These are phyloP conservation scores for Epinotia nisella DNA, from an alignment of 2,888 invertebrate species.

Conservation along the genomic window DNA sequence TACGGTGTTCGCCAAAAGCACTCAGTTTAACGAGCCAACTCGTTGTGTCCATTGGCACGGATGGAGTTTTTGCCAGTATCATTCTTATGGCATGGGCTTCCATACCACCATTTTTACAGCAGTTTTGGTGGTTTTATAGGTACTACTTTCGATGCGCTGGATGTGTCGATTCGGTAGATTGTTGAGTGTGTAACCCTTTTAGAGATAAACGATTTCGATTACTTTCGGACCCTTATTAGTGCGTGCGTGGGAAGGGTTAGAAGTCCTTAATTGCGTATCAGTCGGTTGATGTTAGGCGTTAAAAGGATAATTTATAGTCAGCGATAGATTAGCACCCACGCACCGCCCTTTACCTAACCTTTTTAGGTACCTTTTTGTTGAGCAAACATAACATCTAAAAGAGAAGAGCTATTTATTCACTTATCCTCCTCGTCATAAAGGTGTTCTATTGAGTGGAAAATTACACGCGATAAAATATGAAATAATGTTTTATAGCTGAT, in stretches of 20 bases:
- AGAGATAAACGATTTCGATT: conserved; percentile 31
- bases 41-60: conserved; percentile 46
- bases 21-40: conserved; percentile 61
- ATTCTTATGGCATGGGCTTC: conserved; percentile 21
- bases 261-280: conserved; percentile 8
- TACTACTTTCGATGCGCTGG: neutral
- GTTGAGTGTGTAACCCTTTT: conserved; percentile 25
- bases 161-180: conserved; percentile 25
- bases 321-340: conserved; percentile 4
- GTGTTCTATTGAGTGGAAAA: too few relatives aligned
- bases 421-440: neutral
- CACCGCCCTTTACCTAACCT: neutral
- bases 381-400: neutral
- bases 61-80: conserved; percentile 38
- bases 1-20: conserved; percentile 65
- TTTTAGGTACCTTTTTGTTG: neutral
- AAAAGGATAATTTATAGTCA: conserved; percentile 22
- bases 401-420: neutral
- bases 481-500: too few relatives aligned
- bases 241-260: conserved; percentile 6
- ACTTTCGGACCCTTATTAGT: conserved; percentile 36
- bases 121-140: conserved; percentile 5
- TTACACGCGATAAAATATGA: too few relatives aligned
- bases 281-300: conserved; percentile 13
- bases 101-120: conserved; percentile 7